Evolutionary conservation across 2,797 vertebrate species (phyloP).

Genomic region (Lepus townsendii): DNA sequence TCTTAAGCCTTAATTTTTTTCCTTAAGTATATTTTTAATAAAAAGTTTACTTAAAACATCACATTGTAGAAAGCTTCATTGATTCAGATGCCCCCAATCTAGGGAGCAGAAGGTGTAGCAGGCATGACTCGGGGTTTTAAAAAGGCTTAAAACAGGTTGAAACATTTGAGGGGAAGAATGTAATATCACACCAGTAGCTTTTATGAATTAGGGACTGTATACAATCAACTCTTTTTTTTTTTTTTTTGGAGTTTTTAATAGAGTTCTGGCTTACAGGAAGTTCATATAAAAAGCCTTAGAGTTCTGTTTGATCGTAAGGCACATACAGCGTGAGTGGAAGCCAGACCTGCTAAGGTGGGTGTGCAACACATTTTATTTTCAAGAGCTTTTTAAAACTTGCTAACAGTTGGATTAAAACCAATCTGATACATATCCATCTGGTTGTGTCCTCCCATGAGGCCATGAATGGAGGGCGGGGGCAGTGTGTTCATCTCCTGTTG

Average conservation of each 20-base stretch:
- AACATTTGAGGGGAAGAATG: constrained; percentile 14
- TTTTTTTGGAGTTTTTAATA: neutral
- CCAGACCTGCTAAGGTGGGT: neutral
- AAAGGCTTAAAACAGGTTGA: constrained; percentile 17
- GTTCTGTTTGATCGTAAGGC: constrained; percentile 39
- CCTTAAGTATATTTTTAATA: constrained; percentile 35
- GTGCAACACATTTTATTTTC: constrained; percentile 30
- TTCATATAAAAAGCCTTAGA: constrained; percentile 74
- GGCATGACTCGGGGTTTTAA: neutral
- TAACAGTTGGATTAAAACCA: constrained; percentile 16
- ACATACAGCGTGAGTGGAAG: neutral
- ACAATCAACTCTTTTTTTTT: neutral
- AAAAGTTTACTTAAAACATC: constrained; percentile 52
- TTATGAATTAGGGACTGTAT: constrained; percentile 55
- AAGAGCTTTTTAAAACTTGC: constrained; percentile 7
- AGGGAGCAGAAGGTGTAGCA: neutral
- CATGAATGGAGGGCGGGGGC: neutral
- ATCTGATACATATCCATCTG: neutral
- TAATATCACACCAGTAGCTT: constrained; percentile 1
- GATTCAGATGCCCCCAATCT: neutral
- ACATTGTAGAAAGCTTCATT: neutral
- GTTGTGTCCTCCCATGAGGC: neutral
- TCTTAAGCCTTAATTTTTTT: constrained; percentile 20
- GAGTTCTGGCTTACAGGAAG: neutral
- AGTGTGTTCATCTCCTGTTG: neutral